These are phyloP conservation scores for Neodon shergylaensis DNA, from an alignment of 2,113 vertebrate genomes.

Conservation along the genomic window DNA sequence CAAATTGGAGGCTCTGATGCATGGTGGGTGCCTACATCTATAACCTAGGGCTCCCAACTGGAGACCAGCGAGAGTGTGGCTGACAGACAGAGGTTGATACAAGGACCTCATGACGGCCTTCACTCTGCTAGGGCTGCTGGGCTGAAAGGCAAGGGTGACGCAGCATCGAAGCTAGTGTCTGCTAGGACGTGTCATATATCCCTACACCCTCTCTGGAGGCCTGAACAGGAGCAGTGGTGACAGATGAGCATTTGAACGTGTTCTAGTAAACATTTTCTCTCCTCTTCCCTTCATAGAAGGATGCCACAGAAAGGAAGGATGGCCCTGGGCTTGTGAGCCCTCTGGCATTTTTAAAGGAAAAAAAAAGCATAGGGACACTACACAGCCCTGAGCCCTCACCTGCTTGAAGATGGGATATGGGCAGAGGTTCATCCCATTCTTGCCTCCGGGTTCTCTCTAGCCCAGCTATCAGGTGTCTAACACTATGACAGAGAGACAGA, in stretches of 20 bases:
- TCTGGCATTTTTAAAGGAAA: not conserved
- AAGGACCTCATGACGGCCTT: constrained; percentile 46
- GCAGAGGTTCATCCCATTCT: not conserved
- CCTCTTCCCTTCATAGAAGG: not conserved
- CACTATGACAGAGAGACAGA: not conserved
- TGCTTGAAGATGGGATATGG: not conserved
- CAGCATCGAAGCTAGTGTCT: not conserved
- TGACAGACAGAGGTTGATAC: constrained; percentile 44
- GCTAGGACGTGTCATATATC: not conserved
- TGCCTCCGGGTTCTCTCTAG: not conserved
- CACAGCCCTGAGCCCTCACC: not conserved
- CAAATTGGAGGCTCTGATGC: constrained; percentile 71
- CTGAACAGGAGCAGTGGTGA: not conserved
- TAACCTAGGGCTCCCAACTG: constrained; percentile 23
- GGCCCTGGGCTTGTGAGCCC: not conserved
- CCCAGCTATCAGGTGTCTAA: not conserved
- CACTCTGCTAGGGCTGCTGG: not conserved
- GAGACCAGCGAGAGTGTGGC: not conserved
- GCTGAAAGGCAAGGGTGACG: constrained; percentile 21
- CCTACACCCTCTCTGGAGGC: not conserved
- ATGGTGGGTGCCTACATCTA: constrained; percentile 73
- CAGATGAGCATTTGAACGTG: not conserved
- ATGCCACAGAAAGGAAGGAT: not conserved
- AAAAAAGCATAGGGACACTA: not conserved
- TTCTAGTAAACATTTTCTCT: not conserved